A percentile compares a stretch with the other conserved stretches of the same genome.
Evolutionary conservation across 2,113 vertebrate genomes (phyloP).

Genomic region (Phasianus colchicus): DNA sequence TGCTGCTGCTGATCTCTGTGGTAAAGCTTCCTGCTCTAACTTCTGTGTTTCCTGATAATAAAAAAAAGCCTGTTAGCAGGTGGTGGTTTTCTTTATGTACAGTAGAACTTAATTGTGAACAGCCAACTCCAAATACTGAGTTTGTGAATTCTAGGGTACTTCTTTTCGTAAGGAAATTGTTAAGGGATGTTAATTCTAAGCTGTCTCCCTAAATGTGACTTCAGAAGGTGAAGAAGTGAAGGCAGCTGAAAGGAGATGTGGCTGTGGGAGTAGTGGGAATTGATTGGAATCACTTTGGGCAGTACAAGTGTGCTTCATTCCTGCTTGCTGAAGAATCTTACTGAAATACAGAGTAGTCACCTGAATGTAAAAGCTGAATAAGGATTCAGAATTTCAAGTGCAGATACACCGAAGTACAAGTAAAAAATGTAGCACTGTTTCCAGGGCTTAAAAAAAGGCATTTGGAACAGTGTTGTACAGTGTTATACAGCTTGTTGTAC

Average conservation of each 20-base stretch:
- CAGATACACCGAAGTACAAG: neutral
- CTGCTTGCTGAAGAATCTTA: neutral
- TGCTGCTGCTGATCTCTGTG: neutral
- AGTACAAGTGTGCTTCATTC: neutral
- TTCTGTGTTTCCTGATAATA: neutral
- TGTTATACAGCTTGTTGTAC: neutral
- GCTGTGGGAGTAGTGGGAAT: neutral
- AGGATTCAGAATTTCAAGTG: neutral
- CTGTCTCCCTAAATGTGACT: neutral
- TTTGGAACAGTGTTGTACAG: neutral
- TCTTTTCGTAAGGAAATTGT: neutral
- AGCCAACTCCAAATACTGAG: neutral
- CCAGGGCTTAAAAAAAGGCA: neutral
- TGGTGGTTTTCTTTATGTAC: neutral
- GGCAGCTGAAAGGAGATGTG: neutral
- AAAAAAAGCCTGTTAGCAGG: neutral
- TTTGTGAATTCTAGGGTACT: neutral
- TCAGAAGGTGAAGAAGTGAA: neutral
- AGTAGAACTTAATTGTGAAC: neutral
- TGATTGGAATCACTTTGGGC: neutral
- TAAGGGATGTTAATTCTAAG: neutral
- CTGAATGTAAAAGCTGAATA: neutral
- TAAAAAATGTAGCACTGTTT: neutral
- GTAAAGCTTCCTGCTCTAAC: neutral
- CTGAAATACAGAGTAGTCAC: neutral